Evolutionary conservation across 2,113 vertebrate genomes (phyloP).

Genomic region (Eulemur rufifrons): DNA sequence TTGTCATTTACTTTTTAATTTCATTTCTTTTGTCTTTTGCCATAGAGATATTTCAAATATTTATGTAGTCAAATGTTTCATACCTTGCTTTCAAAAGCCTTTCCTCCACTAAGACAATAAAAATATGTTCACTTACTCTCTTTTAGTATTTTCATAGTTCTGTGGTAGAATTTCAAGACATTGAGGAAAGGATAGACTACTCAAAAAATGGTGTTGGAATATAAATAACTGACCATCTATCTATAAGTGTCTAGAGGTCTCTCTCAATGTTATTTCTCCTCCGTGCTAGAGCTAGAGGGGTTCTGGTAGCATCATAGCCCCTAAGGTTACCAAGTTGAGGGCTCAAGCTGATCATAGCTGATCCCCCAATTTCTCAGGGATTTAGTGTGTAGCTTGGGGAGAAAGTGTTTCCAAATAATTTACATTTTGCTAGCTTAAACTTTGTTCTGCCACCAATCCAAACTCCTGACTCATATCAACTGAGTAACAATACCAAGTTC

Average conservation of each 20-base stretch:
- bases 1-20: not conserved
- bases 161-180: not conserved
- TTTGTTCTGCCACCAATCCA: not conserved
- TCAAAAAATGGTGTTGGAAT: not conserved
- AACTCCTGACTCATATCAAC: not conserved
- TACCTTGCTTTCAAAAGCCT: slow-evolving; percentile 29
- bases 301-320: not conserved
- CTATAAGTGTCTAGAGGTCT: not conserved
- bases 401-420: not conserved
- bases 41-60: not conserved
- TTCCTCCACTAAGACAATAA: not conserved
- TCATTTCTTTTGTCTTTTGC: not conserved
- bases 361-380: not conserved
- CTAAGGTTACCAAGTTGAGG: not conserved
- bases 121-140: not conserved
- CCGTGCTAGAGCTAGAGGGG: not conserved
- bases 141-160: not conserved
- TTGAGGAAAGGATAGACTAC: not conserved
- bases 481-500: not conserved
- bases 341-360: not conserved
- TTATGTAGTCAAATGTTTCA: slow-evolving; percentile 13
- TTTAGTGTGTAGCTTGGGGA: not conserved
- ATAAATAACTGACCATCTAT: not conserved
- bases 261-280: not conserved
- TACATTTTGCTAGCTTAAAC: not conserved